Evolutionary conservation across 2,888 invertebrate genomes (phyloP).

Genomic region (Neoascia interrupta): DNA sequence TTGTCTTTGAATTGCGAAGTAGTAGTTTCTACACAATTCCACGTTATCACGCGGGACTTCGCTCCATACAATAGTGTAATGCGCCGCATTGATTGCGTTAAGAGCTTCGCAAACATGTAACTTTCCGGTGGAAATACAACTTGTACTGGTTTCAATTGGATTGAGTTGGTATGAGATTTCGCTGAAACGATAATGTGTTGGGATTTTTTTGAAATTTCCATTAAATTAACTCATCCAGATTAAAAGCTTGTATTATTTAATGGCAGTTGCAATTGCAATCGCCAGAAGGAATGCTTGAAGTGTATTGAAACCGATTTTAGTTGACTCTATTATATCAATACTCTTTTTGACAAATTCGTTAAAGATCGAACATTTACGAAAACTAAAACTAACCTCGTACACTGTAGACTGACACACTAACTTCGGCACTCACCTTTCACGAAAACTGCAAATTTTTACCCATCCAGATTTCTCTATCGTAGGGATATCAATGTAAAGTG

Average conservation of each 20-base stretch:
- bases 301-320: too few species aligned
- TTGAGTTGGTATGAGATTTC: constrained; percentile 21
- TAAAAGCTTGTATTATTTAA: not conserved
- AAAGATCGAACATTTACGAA: too few species aligned
- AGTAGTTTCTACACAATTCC: constrained; percentile 53
- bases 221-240: not conserved
- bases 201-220: not conserved
- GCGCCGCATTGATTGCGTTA: not conserved
- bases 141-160: constrained; percentile 39
- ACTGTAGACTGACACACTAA: too few species aligned
- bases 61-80: constrained; percentile 7
- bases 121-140: not conserved
- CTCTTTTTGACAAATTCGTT: too few species aligned
- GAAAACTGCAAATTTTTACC: too few species aligned
- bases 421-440: too few species aligned
- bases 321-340: too few species aligned
- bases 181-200: not conserved
- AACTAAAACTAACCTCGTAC: too few species aligned
- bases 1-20: constrained; percentile 39
- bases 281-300: not conserved
- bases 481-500: too few species aligned
- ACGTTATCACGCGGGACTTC: constrained; percentile 31
- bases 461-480: too few species aligned
- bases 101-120: constrained; percentile 7
- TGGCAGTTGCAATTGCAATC: not conserved